Percentiles rank a stretch among this genome's conserved stretches.
These are phyloP conservation scores for Macrotis lagotis DNA, from an alignment of 2,113 vertebrate species.

Conservation along the genomic window DNA sequence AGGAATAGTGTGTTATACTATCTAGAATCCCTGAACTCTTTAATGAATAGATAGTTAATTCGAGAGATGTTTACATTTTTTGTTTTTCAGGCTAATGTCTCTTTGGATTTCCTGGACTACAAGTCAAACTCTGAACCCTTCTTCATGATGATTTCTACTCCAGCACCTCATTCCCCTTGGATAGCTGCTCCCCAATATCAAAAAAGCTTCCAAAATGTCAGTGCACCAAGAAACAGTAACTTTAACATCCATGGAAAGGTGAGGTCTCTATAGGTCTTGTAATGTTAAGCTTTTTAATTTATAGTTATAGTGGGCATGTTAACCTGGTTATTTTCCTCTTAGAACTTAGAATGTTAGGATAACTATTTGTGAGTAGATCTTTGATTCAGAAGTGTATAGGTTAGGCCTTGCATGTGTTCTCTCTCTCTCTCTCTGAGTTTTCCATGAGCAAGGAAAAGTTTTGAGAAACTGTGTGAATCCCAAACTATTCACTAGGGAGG, in stretches of 20 bases:
- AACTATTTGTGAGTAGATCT: not conserved
- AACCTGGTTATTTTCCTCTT: constrained; percentile 13
- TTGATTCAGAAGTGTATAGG: not conserved
- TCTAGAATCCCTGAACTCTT: not conserved
- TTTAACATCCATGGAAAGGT: constrained; percentile 97
- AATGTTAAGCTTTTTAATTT: no score
- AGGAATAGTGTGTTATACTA: not conserved
- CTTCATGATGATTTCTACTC: constrained; percentile 99
- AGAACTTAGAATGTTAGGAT: not conserved
- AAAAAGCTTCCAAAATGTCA: constrained; percentile 87
- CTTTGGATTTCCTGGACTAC: constrained; percentile 94
- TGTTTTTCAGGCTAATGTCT: constrained; percentile 92
- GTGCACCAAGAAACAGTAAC: constrained; percentile 93
- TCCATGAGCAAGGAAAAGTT: not conserved
- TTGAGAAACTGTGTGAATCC: not conserved
- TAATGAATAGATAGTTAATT: not conserved
- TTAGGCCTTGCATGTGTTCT: not conserved
- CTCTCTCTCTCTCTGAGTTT: not conserved
- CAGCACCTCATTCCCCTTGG: constrained; percentile 97
- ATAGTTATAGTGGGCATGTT: not conserved
- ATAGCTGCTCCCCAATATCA: constrained; percentile 95
- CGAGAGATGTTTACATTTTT: constrained; percentile 53
- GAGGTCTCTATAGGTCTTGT: constrained; percentile 36
- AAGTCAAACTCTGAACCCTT: constrained; percentile 94
- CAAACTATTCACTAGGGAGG: not conserved